These are phyloP conservation scores for Arenaria interpres DNA, from an alignment of 2,113 vertebrate genomes.

Conservation along the genomic window DNA sequence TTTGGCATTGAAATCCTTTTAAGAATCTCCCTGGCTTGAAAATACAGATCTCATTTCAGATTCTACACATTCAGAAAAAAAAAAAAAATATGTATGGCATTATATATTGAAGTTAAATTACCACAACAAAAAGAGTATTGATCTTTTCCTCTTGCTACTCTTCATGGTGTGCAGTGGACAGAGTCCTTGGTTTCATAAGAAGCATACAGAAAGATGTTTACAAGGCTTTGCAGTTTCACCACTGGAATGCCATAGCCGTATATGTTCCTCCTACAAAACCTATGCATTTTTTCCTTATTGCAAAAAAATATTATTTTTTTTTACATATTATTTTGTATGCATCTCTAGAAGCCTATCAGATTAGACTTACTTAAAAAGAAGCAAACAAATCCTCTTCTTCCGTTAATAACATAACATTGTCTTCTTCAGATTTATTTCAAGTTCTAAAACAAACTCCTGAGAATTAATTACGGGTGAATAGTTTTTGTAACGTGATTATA, in stretches of 20 bases:
- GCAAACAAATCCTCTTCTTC: rapidly evolving
- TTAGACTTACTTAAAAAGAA: background rate
- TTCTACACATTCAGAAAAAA: background rate
- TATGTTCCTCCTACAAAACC: background rate
- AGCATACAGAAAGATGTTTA: background rate
- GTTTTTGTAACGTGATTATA: background rate
- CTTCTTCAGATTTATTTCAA: background rate
- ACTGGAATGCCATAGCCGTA: background rate
- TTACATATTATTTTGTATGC: background rate
- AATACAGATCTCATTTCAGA: background rate
- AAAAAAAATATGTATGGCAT: background rate
- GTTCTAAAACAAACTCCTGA: background rate
- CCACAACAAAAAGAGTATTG: background rate
- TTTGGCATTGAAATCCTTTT: background rate
- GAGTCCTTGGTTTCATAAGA: background rate
- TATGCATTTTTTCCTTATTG: background rate
- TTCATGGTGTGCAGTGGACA: background rate
- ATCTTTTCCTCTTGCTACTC: rapidly evolving
- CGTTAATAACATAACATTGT: background rate
- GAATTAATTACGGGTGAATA: background rate
- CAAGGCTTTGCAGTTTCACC: background rate
- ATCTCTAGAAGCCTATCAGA: background rate
- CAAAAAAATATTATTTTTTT: background rate
- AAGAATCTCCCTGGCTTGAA: background rate
- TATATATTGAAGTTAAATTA: background rate